Base-by-base conservation (phyloP, 2,888 invertebrate genomes). In the Mactromeris polynyma region DNA sequence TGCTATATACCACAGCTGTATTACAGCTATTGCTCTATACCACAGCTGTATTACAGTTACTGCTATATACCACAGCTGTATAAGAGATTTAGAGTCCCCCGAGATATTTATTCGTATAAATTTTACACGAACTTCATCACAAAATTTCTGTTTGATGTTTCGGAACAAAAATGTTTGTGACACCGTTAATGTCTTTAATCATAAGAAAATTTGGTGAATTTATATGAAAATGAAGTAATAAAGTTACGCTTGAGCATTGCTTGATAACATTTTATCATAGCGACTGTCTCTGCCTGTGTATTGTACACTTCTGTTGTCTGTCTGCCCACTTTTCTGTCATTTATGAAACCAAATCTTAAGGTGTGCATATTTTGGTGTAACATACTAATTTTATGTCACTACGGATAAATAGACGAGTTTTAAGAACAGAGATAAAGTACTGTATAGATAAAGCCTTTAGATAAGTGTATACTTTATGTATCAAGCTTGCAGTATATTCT, bases 211-310 rank as follows among this genome's bases (percentile, higher is more conserved):
- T 64, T 73, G 83, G 81, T 79, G 85, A 84, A 78, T 89, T 89
- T 89, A 89, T 86, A 80, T 51, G 83, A 89, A 89, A 89, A 83
- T 69, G 83, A 80, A 85, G 86, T 81, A 82, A 86, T 89, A 89
- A 89, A 86, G 31, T 42, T 42, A 42, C 46, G 38, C 38, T 40
- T 42, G 38, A 19, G 17, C 36, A 36, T 73, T 36, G 17, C 36
- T 33, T 17, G 36, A 33, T 33, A 36, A 33, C 36, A 14, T 64
- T 64, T 64, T 73, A 73, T 73, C 73, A 73, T 73, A 73, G 4
- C 2, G n/a, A 6, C 58, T 26, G n/a, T 58, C 21, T 58, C 58
- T 19, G n/a, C 26, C 26, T 58, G 26, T n/a, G n/a, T 21, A n/a
- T 58, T 33, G 73, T 73, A 36, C 33, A 19, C 9, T 33, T 17